Percentiles rank a stretch among this genome's conserved stretches.
phyloP scores from a whole-genome alignment of 2,797 vertebrate genomes.

The Acrossocheilus fasciatus region DNA sequence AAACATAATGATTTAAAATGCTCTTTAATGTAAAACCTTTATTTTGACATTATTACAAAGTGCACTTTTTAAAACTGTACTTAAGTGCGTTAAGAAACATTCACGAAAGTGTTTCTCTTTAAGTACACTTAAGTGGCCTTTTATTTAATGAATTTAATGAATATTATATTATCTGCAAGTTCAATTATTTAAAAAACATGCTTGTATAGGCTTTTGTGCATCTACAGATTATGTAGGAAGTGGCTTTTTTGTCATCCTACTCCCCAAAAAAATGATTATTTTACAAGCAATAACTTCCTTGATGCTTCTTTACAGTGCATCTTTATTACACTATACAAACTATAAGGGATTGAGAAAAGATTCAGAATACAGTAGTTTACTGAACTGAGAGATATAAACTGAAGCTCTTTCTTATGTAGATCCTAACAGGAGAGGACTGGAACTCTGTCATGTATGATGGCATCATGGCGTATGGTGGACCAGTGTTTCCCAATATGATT shows the following conservation, averaged over 20 bases:
- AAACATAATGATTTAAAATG: no score
- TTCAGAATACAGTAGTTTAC: neutral
- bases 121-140: no score
- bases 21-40: no score
- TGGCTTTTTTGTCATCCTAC: neutral
- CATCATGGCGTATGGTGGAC: constrained; percentile 81
- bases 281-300: neutral
- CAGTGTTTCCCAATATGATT: constrained; percentile 80
- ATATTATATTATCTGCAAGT: neutral
- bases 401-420: constrained; percentile 65
- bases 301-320: neutral
- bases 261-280: neutral
- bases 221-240: neutral
- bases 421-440: constrained; percentile 83
- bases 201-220: neutral
- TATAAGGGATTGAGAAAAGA: neutral
- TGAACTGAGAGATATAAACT: neutral
- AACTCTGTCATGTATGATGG: constrained; percentile 83
- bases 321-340: neutral
- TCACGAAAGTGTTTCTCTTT: no score
- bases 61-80: no score
- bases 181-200: neutral
- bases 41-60: no score
- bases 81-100: no score
- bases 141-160: no score